Evolutionary conservation across 2,797 vertebrate genomes (phyloP), one percentile per base, ranked within the genome.

Genomic region (Caiman crocodilus): DNA sequence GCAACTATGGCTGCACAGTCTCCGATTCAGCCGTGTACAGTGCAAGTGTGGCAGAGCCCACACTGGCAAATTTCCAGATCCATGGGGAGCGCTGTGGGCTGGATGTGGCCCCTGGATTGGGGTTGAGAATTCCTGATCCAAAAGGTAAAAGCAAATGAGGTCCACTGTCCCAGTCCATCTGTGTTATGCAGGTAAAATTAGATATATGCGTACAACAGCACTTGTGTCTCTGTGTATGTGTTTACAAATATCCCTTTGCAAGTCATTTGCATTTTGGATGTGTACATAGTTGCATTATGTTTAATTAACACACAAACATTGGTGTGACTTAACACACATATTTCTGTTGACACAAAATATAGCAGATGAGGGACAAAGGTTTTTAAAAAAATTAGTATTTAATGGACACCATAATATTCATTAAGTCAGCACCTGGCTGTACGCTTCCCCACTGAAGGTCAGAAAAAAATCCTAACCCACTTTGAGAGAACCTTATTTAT

Each of bases 381-480:
- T 32, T 32, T 50, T 3, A 50, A 69, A 21, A 69, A 13, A 30
- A 13, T n/a, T 12, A 69, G 23, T 35, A 69, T 69, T 16, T 79
- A 83, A 57, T 1, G 2, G 25, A 69, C 50, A 26, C 6, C 23
- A 17, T 13, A 23, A 5, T 67, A 65, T 60, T 93, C 75, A 85
- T 42, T n/a, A 87, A 88, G 86, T 50, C 67, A 25, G 3, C 92
- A 56, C n/a, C 74, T 88, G 77, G 18, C n/a, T 79, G 56, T 65
- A 92, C 59, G n/a, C 14, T 76, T 64, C 57, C 58, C 2, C 21
- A 82, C 4, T 84, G 63, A 60, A 84, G n/a, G 90, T 50, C 25
- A 79, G 32, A 91, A 94, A 88, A 94, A 79, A 95, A 87, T 81
- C 4, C 65, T 63, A 28, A 58, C 71, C 84, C 57, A 81, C 67